Evolutionary conservation across 2,113 vertebrate genomes (phyloP).

Genomic region (Leucosticte australis): DNA sequence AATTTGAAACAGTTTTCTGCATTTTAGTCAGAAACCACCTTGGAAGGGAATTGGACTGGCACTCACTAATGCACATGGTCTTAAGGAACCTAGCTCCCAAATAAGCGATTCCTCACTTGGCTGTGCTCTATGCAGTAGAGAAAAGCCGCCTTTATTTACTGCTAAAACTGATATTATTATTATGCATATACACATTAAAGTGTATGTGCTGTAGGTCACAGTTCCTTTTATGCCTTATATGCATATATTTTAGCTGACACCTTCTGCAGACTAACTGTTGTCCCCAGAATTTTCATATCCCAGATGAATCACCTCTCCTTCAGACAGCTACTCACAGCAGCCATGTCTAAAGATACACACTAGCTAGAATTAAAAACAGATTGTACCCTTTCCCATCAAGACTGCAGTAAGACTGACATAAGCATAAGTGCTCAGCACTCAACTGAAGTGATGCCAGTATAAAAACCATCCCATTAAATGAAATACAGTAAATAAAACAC

Average conservation of each 20-base stretch:
- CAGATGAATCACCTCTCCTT: neutral
- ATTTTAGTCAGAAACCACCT: neutral
- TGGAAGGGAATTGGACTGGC: neutral
- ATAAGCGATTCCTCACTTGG: neutral
- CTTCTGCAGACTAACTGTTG: neutral
- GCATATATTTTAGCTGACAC: neutral
- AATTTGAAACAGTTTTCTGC: neutral
- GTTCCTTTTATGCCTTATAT: neutral
- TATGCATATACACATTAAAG: neutral
- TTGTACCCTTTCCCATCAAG: neutral
- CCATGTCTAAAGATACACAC: neutral
- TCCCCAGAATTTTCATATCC: neutral
- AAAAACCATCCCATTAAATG: neutral
- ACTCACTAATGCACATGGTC: neutral
- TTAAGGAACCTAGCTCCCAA: neutral
- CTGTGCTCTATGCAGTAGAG: neutral
- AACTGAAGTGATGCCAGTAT: neutral
- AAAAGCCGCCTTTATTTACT: neutral
- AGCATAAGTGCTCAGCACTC: neutral
- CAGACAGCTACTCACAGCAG: neutral
- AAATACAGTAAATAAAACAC: neutral
- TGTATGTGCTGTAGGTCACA: neutral
- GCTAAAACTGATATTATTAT: neutral
- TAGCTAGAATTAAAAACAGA: neutral
- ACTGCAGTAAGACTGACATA: neutral